Evolutionary conservation across 2,113 vertebrate species (phyloP).

Genomic region (Lethenteron reissneri): DNA sequence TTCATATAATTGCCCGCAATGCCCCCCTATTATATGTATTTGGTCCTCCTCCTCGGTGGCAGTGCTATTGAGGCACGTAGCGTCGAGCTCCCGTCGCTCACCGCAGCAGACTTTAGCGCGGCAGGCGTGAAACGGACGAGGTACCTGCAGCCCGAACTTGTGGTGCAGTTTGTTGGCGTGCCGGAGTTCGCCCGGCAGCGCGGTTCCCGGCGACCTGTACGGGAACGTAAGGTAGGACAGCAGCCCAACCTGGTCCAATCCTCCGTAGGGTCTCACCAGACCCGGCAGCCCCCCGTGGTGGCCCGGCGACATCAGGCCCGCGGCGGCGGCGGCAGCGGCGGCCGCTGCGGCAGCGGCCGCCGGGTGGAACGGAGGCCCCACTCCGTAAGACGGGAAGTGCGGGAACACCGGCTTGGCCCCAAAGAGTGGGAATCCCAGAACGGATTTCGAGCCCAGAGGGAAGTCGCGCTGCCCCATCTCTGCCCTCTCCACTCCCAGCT

Average conservation of each 20-base stretch:
- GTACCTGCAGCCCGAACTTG: conserved; percentile 1
- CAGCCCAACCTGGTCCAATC: conserved; percentile 1
- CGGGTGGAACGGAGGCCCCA: not conserved
- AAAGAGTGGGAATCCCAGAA: conserved; percentile 1
- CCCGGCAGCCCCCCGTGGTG: not conserved
- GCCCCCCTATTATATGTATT: too few relatives aligned
- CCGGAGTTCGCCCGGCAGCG: not conserved
- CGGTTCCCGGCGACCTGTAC: not conserved
- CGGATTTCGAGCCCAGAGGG: too few relatives aligned
- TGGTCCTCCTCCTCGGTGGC: too few relatives aligned
- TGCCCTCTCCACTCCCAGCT: too few relatives aligned
- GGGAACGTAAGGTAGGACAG: conserved; percentile 2
- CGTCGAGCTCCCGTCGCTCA: too few relatives aligned
- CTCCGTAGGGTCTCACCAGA: not conserved
- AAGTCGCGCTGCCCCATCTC: too few relatives aligned
- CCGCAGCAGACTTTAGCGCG: too few relatives aligned
- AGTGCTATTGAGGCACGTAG: too few relatives aligned
- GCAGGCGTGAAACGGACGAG: not conserved
- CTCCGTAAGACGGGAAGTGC: conserved; percentile 2
- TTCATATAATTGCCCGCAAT: too few relatives aligned
- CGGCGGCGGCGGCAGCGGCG: not conserved
- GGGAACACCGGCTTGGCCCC: not conserved
- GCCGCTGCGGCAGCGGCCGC: too few relatives aligned
- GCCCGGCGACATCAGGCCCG: not conserved
- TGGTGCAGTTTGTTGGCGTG: not conserved